phyloP scores from a whole-genome alignment of 2,113 vertebrate species.

The Thunnus maccoyii region DNA sequence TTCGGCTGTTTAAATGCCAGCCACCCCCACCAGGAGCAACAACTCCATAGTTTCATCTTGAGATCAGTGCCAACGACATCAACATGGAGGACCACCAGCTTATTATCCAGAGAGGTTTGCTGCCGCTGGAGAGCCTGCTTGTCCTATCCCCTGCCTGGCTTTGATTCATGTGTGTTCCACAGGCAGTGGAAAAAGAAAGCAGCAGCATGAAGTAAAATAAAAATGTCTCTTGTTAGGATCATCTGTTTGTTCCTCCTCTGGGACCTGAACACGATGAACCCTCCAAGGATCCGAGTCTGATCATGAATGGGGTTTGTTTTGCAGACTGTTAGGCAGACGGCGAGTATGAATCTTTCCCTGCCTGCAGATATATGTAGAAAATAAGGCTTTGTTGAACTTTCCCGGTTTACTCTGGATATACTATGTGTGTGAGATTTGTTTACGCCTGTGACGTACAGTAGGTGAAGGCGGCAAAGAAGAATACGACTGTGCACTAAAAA shows the following conservation, averaged over 20 bases:
- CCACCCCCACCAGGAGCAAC: slow-evolving; percentile 14
- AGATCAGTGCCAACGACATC: slow-evolving; percentile 28
- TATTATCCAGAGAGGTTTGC: slow-evolving; percentile 42
- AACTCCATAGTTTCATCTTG: slow-evolving; percentile 25
- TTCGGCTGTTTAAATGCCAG: slow-evolving; percentile 48
- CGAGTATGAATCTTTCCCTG: not conserved
- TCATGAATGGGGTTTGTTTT: slow-evolving; percentile 64
- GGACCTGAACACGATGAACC: slow-evolving; percentile 40
- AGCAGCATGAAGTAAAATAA: slow-evolving; percentile 19
- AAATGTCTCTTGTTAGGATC: slow-evolving; percentile 44
- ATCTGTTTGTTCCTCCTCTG: slow-evolving; percentile 66
- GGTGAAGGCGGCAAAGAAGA: slow-evolving; percentile 6
- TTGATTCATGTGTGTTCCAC: slow-evolving; percentile 46
- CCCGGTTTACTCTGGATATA: slow-evolving; percentile 14
- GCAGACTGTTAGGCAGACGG: slow-evolving; percentile 15
- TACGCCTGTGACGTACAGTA: slow-evolving; percentile 51
- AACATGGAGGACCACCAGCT: slow-evolving; percentile 49
- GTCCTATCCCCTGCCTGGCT: slow-evolving; percentile 25
- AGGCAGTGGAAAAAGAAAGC: not conserved
- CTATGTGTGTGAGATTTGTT: slow-evolving; percentile 36
- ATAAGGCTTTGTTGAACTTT: slow-evolving; percentile 66
- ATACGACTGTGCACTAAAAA: slow-evolving; percentile 16
- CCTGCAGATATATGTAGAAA: slow-evolving; percentile 60
- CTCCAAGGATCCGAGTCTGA: slow-evolving; percentile 45
- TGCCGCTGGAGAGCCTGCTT: slow-evolving; percentile 3